Conservation (phyloP, 2,113 vertebrate genomes). For the Bos javanicus region DNA sequence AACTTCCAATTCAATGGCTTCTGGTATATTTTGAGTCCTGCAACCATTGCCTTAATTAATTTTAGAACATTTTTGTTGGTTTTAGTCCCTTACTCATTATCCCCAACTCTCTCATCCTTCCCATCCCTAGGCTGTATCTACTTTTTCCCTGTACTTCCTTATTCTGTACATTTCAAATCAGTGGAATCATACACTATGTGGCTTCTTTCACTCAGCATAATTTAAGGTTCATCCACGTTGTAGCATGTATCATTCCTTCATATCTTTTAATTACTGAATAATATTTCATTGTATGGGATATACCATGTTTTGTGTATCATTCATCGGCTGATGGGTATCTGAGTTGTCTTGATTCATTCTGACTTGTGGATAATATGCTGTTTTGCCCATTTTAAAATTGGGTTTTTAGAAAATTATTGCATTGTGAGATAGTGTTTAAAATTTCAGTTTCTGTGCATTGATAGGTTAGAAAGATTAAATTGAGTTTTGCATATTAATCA, state of each 20-base stretch:
- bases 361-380: neutral
- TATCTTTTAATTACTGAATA: neutral
- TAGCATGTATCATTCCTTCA: neutral
- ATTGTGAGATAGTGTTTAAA: neutral
- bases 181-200: neutral
- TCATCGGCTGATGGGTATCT: neutral
- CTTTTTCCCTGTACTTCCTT: neutral
- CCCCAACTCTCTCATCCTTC: neutral
- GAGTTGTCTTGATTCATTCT: neutral
- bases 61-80: neutral
- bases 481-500: neutral
- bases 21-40: neutral
- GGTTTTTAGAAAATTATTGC: neutral
- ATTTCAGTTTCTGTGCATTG: neutral
- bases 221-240: neutral
- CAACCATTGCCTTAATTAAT: neutral
- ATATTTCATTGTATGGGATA: neutral
- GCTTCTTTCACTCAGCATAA: neutral
- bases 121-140: neutral
- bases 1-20: neutral
- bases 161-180: neutral
- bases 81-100: neutral
- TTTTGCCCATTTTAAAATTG: neutral
- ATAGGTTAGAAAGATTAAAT: neutral
- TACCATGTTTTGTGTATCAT: neutral